Evolutionary conservation across 2,113 vertebrate species (phyloP), one percentile per base, ranked within the genome.

Genomic region (Upupa epops): DNA sequence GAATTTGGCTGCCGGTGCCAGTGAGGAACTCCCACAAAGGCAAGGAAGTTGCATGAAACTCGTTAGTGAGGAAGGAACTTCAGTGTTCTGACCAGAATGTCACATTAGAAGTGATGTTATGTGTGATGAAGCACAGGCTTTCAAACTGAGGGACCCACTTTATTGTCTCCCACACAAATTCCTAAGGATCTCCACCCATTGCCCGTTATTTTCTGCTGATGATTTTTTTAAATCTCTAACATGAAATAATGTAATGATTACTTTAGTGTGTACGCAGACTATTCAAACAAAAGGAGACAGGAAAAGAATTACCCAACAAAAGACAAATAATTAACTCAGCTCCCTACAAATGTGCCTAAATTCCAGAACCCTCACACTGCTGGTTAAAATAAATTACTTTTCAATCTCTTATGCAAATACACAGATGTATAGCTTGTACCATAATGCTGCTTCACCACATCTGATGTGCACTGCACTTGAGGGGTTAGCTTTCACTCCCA

Each of bases 301-400:
- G 32, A 79, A 75, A 69, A 52, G 36, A 80, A 80, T 92, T 87
- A 54, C 74, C 59, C 79, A 92, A 92, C 42, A 52, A 7, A 86
- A 42, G 72, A 66, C 54, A 93, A 94, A 94, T 88, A 76, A 89
- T 95, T 93, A 94, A 96, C 78, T 51, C 32, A 31, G n/a, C 52
- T 75, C 45, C n/a, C 71, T 79, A 36, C 58, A 65, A 46, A 54
- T 29, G 55, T 48, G 45, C 68, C 77, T 88, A 42, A 75, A 86
- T 76, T 69, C 31, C 85, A 92, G 36, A 20, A 83, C 3, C 0
- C 31, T 45, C 29, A 48, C 29, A 40, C 12, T 85, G 36, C 25
- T 17, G 29, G 25, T 46, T 85, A 76, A 92, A 79, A 85, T 36
- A 87, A 83, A 59, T 73, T 5, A 63, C 46, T 34, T 72, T 66